Evolutionary conservation across 2,113 vertebrate species (phyloP).

Genomic region (Felis chaus): DNA sequence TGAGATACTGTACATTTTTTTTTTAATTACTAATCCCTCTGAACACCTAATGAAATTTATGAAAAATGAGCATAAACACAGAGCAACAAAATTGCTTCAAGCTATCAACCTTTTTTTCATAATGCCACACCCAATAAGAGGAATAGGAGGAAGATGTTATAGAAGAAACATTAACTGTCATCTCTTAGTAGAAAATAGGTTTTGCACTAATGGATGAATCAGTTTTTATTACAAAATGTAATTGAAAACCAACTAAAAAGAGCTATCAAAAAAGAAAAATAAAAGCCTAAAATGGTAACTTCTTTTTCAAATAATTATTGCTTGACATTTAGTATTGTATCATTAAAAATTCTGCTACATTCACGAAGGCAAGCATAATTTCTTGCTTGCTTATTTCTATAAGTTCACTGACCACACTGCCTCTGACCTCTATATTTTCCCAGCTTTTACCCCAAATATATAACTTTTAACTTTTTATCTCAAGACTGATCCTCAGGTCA

Average conservation of each 20-base stretch:
- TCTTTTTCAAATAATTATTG: neutral
- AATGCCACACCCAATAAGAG: neutral
- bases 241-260: neutral
- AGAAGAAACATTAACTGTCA: constrained; percentile 31
- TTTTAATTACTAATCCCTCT: neutral
- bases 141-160: neutral
- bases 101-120: neutral
- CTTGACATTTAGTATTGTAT: neutral
- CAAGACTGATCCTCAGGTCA: neutral
- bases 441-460: neutral
- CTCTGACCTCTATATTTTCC: neutral
- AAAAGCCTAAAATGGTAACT: neutral
- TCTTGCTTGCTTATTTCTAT: neutral
- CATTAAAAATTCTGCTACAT: neutral
- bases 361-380: neutral
- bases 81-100: neutral
- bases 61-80: neutral
- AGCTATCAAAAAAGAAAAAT: neutral
- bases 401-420: neutral
- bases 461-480: neutral
- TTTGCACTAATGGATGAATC: neutral
- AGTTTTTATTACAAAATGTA: constrained; percentile 22
- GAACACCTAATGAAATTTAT: neutral
- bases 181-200: neutral
- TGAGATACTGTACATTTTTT: neutral